Evolutionary conservation across 1,140 invertebrate genomes (phyloP).

Genomic region (Pogonomyrmex californicus): DNA sequence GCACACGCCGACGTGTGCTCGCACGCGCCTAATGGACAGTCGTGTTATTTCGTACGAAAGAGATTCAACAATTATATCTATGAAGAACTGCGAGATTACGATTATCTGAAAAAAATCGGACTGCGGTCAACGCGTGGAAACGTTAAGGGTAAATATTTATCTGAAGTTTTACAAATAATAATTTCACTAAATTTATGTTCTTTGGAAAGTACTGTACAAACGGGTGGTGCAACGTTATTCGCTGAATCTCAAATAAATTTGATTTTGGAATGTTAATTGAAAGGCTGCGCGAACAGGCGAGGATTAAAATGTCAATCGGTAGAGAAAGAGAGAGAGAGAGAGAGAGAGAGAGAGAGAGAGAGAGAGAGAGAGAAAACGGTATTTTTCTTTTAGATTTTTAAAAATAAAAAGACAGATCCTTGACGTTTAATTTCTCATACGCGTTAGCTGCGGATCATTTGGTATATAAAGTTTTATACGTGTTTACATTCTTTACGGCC

Average conservation of each 20-base stretch:
- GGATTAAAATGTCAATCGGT: background rate
- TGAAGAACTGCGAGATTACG: background rate
- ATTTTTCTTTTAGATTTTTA: background rate
- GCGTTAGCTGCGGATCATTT: constrained; percentile 5
- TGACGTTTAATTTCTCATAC: background rate
- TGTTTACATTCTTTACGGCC: constrained; percentile 33
- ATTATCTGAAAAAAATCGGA: too few relatives aligned
- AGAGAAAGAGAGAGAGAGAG: too few relatives aligned
- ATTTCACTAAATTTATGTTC: too few relatives aligned
- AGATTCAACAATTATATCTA: constrained; percentile 20
- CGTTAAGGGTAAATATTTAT: too few relatives aligned
- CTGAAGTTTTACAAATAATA: too few relatives aligned
- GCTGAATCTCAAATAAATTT: background rate
- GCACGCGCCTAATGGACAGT: constrained; percentile 16
- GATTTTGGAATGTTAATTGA: background rate
- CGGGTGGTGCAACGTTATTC: background rate
- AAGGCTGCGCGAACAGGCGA: background rate
- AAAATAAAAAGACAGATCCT: constrained; percentile 2
- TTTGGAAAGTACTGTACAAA: background rate
- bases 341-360: too few relatives aligned
- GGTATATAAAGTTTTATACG: constrained; percentile 26
- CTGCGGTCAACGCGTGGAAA: too few relatives aligned
- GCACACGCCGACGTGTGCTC: constrained; percentile 3
- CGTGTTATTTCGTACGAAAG: background rate
- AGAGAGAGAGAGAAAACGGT: background rate